Evolutionary conservation across 92 coral and sea anemone species (phyloP), one percentile per base, ranked within the genome.

Genomic region (Epizoanthus rinbou): DNA sequence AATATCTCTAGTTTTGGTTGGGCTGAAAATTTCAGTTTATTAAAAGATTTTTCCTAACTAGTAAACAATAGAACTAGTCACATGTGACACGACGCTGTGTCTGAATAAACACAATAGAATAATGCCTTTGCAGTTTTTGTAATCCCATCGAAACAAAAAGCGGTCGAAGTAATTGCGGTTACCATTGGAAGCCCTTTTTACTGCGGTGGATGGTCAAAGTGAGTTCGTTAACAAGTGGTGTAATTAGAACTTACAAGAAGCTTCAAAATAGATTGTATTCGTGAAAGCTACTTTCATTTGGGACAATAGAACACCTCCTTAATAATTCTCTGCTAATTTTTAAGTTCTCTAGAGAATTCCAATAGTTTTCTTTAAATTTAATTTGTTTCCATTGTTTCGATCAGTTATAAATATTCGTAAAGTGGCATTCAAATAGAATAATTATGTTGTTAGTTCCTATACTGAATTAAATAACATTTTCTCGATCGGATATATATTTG

Each of bases 281-380:
- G 54, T 10, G 3, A 7, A 24, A 10, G 17, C n/a, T 2, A n/a
- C 10, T 68, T 68, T 39, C 43, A 28, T 68, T 8, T 21, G 50
- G 50, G 58, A 71, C 76, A 71, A 71, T 71, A 11, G 9, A 19
- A 23, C 58, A 15, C 76, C 58, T 71, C 76, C 39, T 41, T 41
- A 71, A 41, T 71, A 45, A 71, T 13, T 18, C 19, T 23, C 57
- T 71, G 22, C 3, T 71, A 23, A 41, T 41, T 71, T 64, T 16
- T 0, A 1, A 19, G 50, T 45, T 41, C 58, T 45, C 75, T 70
- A 37, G 75, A 70, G 73, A 24, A 31, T 33, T 65, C 54, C 54
- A 10, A 50, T 50, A 14, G n/a, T 65, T 19, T 24, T 11, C 62
- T 6, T 37, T 37, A n/a, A n/a, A 41, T 41, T 41, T 41, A 43